Conservation (phyloP, 2,113 vertebrate species). For the Pomatostomus ruficeps region DNA sequence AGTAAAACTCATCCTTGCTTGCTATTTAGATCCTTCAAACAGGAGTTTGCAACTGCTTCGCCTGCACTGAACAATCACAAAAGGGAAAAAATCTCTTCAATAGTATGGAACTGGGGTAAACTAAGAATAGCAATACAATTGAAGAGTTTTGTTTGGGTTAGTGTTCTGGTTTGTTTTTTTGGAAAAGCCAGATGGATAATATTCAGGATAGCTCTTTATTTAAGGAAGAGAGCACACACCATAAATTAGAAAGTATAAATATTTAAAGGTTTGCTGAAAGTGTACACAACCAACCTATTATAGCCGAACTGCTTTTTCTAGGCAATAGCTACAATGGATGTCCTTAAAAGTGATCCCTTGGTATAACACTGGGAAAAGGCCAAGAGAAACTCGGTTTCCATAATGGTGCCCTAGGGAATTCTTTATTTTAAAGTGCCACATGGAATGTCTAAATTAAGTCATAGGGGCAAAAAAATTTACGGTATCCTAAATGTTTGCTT, state of each 20-base stretch:
- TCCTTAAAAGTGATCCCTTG: background rate
- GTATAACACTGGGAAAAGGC: background rate
- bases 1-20: background rate
- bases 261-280: constrained; percentile 7
- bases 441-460: constrained; percentile 4
- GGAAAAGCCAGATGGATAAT: background rate
- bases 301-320: background rate
- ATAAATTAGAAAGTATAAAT: constrained; percentile 38
- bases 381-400: background rate
- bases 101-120: background rate
- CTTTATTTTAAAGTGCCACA: background rate
- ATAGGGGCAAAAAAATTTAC: background rate
- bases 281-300: background rate
- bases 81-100: background rate
- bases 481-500: background rate
- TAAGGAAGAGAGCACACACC: background rate
- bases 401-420: background rate
- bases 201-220: constrained; percentile 3
- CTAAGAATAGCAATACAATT: background rate
- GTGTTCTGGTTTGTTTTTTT: background rate
- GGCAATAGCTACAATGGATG: background rate
- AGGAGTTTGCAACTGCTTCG: background rate
- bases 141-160: background rate
- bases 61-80: background rate
- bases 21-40: background rate